Evolutionary conservation across 2,113 vertebrate genomes (phyloP), one percentile per base, ranked within the genome.

Genomic region (Takifugu flavidus): DNA sequence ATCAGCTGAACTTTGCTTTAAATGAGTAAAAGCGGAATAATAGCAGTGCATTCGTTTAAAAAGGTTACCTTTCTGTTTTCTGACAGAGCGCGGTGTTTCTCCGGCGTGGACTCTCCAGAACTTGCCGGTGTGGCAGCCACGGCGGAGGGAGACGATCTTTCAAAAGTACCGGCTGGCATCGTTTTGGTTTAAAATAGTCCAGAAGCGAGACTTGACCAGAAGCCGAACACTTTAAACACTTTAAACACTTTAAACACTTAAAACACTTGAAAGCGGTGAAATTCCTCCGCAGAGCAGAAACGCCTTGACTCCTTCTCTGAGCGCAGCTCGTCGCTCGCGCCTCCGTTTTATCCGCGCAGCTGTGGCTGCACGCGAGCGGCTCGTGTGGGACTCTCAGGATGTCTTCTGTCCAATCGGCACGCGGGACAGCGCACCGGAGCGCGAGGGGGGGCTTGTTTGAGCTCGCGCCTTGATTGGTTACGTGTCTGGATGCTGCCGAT

Each of bases 131-230:
- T 90, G 52, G 91, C 91, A 59, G 93, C 92, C 73, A 88, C 92
- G 4, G 91, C 89, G 43, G 93, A 92, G 10, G 92, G 92, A 67
- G 92, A 92, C 6, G 87, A 88, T 68, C 93, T 92, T 78, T 91
- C 94, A 78, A 93, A 89, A 77, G 91, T 88, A 66, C 93, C 93
- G 47, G 93, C 90, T 31, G 95, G 95, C 94, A 96, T 96, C 79
- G 90, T 94, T 77, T 52, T 39, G 13, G 34, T 39, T 39, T 2
- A 11, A 39, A 8, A 1, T 39, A 39, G 34, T 39, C 34, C 34
- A 39, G 8, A 39, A 2, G 2, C 3, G 28, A 34, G 31, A 34
- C 31, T 34, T 7, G 31, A 34, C 31, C 31, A 34, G 31, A 34
- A 34, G 31, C 31, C 5, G 31, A 34, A 34, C 4, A 7, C 31